These are phyloP conservation scores for Python bivittatus DNA, from an alignment of 2,113 vertebrate species.

Conservation along the genomic window DNA sequence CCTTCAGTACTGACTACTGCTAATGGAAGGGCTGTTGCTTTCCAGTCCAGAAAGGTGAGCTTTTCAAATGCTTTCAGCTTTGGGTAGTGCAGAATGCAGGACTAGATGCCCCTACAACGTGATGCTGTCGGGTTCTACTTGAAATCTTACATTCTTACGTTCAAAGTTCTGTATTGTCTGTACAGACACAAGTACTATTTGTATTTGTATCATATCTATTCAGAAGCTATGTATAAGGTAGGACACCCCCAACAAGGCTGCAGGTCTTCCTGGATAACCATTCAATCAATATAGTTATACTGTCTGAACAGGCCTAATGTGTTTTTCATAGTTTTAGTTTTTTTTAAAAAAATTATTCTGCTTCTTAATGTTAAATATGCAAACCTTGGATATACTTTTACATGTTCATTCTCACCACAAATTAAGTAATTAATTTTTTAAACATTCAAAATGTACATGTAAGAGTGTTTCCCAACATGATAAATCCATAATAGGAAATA, in stretches of 20 bases:
- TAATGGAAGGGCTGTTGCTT: neutral
- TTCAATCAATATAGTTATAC: neutral
- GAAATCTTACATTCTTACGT: neutral
- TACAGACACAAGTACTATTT: neutral
- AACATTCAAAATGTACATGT: constrained; percentile 12
- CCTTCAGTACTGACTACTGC: neutral
- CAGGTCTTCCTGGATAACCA: neutral
- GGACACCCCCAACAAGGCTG: no score
- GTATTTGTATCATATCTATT: neutral
- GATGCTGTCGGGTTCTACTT: neutral
- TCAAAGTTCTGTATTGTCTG: neutral
- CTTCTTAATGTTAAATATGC: no score
- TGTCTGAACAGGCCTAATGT: neutral
- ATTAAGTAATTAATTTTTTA: constrained; percentile 12
- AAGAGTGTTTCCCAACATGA: constrained; percentile 23
- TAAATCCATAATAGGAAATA: constrained; percentile 5
- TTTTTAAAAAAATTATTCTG: neutral
- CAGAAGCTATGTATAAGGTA: neutral
- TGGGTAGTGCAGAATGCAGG: neutral
- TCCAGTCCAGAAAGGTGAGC: neutral
- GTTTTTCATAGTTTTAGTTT: neutral
- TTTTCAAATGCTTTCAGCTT: neutral
- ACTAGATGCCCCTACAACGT: neutral
- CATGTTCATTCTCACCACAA: neutral
- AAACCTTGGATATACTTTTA: neutral